Evolutionary conservation across 2,113 vertebrate species (phyloP).

Genomic region (Paralichthys olivaceus): DNA sequence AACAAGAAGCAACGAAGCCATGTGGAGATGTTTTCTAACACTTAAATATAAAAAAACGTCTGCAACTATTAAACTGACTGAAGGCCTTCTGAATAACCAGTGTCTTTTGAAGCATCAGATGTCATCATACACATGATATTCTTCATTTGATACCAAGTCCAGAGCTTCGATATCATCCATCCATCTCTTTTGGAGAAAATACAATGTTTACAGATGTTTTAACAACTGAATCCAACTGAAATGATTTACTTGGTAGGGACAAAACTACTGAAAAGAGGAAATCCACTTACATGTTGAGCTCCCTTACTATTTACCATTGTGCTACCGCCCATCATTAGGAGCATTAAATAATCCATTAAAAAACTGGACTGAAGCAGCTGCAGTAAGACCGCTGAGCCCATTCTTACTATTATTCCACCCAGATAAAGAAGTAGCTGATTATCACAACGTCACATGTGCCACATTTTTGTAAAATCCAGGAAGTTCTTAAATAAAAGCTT

Average conservation of each 20-base stretch:
- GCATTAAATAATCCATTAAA: slow-evolving; percentile 3
- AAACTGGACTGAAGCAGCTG: slow-evolving; percentile 1
- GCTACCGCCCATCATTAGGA: background rate
- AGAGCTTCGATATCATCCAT: no score
- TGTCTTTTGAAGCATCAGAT: no score
- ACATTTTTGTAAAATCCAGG: slow-evolving; percentile 15
- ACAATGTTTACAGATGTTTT: no score
- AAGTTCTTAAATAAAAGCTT: background rate
- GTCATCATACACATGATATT: no score
- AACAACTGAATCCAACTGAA: background rate
- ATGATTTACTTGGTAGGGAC: no score
- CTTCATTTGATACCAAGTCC: no score
- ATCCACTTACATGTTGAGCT: background rate
- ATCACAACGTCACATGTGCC: background rate
- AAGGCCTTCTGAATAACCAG: no score
- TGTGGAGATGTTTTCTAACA: no score
- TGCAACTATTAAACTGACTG: no score
- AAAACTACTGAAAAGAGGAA: background rate
- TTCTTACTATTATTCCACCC: background rate
- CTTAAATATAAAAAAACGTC: no score
- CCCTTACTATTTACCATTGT: background rate
- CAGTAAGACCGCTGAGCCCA: background rate
- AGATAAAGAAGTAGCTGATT: slow-evolving; percentile 2
- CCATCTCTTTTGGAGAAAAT: no score
- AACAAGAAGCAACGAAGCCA: no score